Evolutionary conservation across 2,888 invertebrate species (phyloP).

Genomic region (Chrysolina oricalcia): DNA sequence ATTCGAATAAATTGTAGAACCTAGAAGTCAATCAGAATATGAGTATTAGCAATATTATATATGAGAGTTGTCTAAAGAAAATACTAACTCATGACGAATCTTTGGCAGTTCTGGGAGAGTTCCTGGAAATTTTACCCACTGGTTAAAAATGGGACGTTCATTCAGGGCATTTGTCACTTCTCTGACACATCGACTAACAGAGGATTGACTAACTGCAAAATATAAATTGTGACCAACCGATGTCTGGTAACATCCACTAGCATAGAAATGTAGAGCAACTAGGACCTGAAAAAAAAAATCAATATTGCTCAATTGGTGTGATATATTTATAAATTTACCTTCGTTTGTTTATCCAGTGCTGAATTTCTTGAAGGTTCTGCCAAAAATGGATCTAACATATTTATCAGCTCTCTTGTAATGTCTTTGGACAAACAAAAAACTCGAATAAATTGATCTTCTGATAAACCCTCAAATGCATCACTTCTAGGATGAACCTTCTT

Average conservation of each 20-base stretch:
- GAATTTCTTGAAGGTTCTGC: constrained; percentile 24
- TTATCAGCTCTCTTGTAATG: constrained; percentile 12
- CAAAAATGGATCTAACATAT: constrained; percentile 14
- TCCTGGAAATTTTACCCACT: constrained; percentile 33
- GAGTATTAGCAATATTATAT: not conserved
- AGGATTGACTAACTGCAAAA: constrained; percentile 36
- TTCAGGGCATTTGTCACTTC: constrained; percentile 37
- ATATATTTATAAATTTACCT: constrained; percentile 16
- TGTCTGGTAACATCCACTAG: constrained; percentile 39
- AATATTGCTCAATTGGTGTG: constrained; percentile 15
- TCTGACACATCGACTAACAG: constrained; percentile 35
- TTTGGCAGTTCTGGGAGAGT: constrained; percentile 30
- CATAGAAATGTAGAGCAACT: constrained; percentile 39
- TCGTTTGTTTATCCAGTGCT: constrained; percentile 31
- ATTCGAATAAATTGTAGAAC: not conserved
- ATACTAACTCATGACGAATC: constrained; percentile 18
- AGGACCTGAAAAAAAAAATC: constrained; percentile 28
- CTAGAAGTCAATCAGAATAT: constrained; percentile 3
- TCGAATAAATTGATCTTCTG: constrained; percentile 26
- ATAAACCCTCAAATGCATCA: constrained; percentile 27
- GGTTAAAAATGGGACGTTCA: constrained; percentile 31
- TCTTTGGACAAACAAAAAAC: constrained; percentile 29
- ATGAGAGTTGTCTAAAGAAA: constrained; percentile 4
- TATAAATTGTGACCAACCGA: constrained; percentile 35
- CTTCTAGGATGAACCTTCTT: constrained; percentile 22